Conservation (phyloP, 2,888 invertebrate species). For the Lottia scabra region DNA sequence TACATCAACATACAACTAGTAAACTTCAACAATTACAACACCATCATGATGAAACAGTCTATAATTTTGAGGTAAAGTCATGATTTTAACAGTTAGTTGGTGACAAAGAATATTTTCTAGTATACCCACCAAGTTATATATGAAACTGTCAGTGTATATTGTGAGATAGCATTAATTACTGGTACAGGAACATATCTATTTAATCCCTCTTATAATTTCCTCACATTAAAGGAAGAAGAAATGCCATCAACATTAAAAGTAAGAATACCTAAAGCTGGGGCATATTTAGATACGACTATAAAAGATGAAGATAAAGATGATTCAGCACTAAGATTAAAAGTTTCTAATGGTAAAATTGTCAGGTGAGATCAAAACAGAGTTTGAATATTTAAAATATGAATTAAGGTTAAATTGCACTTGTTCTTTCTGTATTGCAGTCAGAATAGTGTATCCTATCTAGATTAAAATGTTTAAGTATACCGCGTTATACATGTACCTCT, state of each 20-base stretch:
- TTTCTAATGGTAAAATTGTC: conserved; percentile 65
- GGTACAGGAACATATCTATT: too few species aligned
- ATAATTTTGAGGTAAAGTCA: conserved; percentile 48
- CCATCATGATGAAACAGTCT: conserved; percentile 50
- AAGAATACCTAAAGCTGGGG: conserved; percentile 59
- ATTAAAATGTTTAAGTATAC: too few species aligned
- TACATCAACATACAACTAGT: conserved; percentile 56
- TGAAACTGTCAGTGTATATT: too few species aligned
- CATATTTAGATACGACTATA: conserved; percentile 40
- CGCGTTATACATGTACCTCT: too few species aligned
- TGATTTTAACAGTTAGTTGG: too few species aligned
- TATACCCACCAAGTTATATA: too few species aligned
- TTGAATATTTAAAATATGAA: neutral
- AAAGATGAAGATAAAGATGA: neutral
- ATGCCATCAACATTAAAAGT: conserved; percentile 44
- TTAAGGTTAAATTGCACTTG: too few species aligned
- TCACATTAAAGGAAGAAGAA: conserved; percentile 46
- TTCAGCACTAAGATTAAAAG: conserved; percentile 54
- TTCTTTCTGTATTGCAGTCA: too few species aligned
- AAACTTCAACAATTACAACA: conserved; percentile 49
- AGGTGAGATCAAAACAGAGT: conserved; percentile 37
- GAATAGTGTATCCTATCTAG: too few species aligned
- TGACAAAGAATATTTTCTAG: too few species aligned
- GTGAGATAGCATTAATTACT: too few species aligned
- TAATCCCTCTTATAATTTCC: conserved; percentile 27